Evolutionary conservation across 1,140 invertebrate species (phyloP).

Genomic region (Aphelinus atriplicis): DNA sequence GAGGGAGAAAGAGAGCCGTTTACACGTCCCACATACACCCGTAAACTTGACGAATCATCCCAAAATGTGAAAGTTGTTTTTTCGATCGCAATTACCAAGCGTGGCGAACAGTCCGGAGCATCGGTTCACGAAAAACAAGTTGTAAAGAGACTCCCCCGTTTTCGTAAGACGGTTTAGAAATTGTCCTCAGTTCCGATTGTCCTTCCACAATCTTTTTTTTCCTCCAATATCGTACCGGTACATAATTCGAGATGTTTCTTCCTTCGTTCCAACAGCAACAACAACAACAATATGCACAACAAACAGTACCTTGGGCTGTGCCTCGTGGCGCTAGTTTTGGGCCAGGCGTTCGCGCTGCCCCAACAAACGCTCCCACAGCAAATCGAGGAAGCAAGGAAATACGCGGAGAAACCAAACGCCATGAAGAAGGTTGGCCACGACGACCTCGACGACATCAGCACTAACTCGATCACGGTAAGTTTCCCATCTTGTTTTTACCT

Average conservation of each 20-base stretch:
- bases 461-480: slow-evolving; percentile 78
- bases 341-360: slow-evolving; percentile 57
- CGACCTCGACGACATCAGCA: slow-evolving; percentile 82
- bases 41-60: too few species aligned
- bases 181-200: background rate
- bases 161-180: too few species aligned
- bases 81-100: too few species aligned
- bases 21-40: too few species aligned
- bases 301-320: slow-evolving; percentile 57
- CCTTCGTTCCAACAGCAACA: slow-evolving; percentile 7
- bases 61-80: too few species aligned
- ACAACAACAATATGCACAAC: slow-evolving; percentile 29
- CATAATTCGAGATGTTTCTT: background rate
- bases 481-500: too few species aligned
- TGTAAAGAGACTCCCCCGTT: too few species aligned
- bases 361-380: slow-evolving; percentile 58
- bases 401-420: slow-evolving; percentile 86
- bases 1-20: too few species aligned
- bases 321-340: slow-evolving; percentile 58
- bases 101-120: too few species aligned
- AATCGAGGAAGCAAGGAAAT: slow-evolving; percentile 75
- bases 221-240: too few species aligned
- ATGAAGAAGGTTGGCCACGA: slow-evolving; percentile 86
- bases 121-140: too few species aligned
- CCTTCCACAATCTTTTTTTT: background rate